Base-by-base conservation (phyloP, 2,797 vertebrate genomes). In the Potorous gilbertii region DNA sequence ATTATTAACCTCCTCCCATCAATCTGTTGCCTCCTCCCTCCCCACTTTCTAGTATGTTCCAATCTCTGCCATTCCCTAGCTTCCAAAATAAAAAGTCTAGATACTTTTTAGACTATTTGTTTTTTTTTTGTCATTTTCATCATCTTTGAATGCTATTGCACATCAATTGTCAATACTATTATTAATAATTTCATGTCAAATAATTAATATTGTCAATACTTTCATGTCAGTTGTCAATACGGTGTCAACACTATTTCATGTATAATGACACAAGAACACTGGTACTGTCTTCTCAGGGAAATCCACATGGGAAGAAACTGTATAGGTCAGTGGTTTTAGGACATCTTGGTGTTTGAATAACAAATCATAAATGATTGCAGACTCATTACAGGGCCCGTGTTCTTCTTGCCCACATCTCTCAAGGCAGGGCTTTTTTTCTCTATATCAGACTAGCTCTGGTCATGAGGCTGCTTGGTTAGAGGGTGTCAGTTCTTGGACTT, bases 21-120 rank as follows among this genome's bases (percentile, higher is more conserved):
- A 66, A 56, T 56, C 55, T 54, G n/a, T 87, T 94, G 55, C 27
- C 0, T 66, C 54, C 34, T n/a, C 13, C 11, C 11, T 59, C 29
- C 66, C 89, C 94, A 34, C 91, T 21, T 97, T 96, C 74, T 54
- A 52, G 92, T 95, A 46, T 56, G 6, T 95, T 92, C 13, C 16
- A 90, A 21, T 0, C 74, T 90, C 24, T 31, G 24, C 13, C 90
- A 90, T 92, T 93, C 93, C 90, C 92, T 50, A 94, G 56, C 40
- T 34, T 96, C 54, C 94, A 55, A 62, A 87, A 66, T 34, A n/a
- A 1, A n/a, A 66, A 66, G 5, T n/a, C 11, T 14, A 66, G 13
- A 66, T 14, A 66, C 62, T n/a, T 66, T 11, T 66, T 66, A 66
- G 62, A n/a, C 34, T 34, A 34, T 40, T 34, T 74, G 34, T 40